phyloP scores from a whole-genome alignment of 2,797 vertebrate genomes.

The Huso huso region DNA sequence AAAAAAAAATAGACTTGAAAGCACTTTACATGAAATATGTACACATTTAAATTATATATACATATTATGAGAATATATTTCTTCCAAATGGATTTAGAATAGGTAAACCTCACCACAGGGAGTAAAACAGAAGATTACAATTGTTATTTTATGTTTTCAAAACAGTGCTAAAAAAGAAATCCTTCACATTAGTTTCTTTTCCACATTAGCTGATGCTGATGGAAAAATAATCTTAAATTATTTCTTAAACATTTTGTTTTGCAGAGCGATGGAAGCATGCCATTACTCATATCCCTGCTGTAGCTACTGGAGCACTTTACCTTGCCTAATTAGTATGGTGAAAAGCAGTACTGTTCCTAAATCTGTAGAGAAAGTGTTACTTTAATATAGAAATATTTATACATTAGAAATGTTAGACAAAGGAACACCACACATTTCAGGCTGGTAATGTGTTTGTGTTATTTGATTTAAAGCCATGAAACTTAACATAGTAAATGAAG shows the following conservation, averaged over 20 bases:
- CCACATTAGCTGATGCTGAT: not conserved
- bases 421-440: constrained; percentile 56
- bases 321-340: constrained; percentile 53
- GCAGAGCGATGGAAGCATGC: constrained; percentile 37
- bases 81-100: no score
- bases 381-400: constrained; percentile 61
- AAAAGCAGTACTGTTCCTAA: constrained; percentile 48
- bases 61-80: no score
- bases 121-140: no score
- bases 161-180: no score
- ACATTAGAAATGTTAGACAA: constrained; percentile 27
- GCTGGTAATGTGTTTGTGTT: constrained; percentile 59
- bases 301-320: constrained; percentile 51
- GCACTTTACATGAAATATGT: no score
- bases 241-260: constrained; percentile 21
- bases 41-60: no score
- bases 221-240: not conserved
- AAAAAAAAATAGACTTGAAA: no score
- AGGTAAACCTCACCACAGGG: no score
- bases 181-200: not conserved
- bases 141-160: no score
- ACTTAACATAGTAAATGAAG: constrained; percentile 47
- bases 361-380: constrained; percentile 54
- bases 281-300: constrained; percentile 57
- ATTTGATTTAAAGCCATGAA: constrained; percentile 55